Percentiles rank a stretch among this genome's conserved stretches.
Evolutionary conservation across 1,140 invertebrate species (phyloP).

Genomic region (Sarcophaga bullata): DNA sequence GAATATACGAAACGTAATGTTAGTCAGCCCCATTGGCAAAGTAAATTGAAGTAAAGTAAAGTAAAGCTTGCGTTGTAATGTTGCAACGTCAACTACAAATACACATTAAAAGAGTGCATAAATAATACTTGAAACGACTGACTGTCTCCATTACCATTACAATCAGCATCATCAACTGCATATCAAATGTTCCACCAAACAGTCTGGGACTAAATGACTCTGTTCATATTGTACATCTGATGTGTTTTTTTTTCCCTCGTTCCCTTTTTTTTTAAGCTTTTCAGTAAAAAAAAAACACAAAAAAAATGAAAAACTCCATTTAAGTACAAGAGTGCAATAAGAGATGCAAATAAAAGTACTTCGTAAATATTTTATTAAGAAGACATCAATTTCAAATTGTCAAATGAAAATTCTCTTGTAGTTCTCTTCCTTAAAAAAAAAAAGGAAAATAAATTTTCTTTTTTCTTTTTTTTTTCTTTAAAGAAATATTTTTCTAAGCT

Average conservation of each 20-base stretch:
- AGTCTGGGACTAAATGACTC: background rate
- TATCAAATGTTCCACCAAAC: background rate
- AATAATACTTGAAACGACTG: background rate
- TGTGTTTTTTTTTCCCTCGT: too few species aligned
- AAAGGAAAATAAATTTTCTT: too few species aligned
- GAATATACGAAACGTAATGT: too few species aligned
- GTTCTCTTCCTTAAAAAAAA: too few species aligned
- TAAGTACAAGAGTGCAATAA: slow-evolving; percentile 2
- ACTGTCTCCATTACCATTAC: background rate
- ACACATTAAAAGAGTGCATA: background rate
- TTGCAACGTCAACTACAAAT: background rate
- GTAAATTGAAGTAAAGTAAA: too few species aligned
- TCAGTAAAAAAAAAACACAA: background rate
- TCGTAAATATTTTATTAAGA: background rate
- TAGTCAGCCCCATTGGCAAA: too few species aligned
- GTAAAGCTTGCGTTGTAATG: background rate
- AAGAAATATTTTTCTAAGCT: too few species aligned
- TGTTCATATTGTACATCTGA: background rate
- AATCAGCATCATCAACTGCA: background rate
- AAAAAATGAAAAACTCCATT: background rate
- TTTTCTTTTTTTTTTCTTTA: too few species aligned
- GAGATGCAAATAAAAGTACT: background rate
- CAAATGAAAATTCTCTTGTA: background rate
- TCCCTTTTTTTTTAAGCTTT: background rate
- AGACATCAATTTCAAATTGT: slow-evolving; percentile 10